Base-by-base conservation (phyloP, 2,888 invertebrate species). In the Tortricodes alternella region DNA sequence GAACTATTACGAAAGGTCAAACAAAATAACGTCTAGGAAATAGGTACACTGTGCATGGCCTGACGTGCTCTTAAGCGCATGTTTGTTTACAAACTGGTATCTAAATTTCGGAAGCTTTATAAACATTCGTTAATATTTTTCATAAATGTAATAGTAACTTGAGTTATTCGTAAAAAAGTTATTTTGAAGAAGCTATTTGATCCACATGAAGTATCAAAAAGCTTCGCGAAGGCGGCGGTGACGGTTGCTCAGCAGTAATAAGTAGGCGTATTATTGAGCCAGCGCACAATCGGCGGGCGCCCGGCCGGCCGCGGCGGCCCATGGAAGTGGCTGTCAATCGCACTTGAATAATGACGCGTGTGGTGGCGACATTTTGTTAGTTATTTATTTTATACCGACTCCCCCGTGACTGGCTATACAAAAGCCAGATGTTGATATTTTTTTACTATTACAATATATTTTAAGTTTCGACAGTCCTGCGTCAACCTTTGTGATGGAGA, bases 381-480 rank as follows among this genome's bases (percentile, higher is more conserved):
- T 86, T 81, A 79, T 80, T 78, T 84, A 85, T 83, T 85, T 82
- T 76, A 80, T 78, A 67, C 64, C 63, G 73, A 82, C 86, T 78
- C 88, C 85, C 86, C 84, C 86, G 86, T 85, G 76, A 72, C 69
- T 68, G 64, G 60, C 50, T 63, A 82, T 74, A 90, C 88, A 89
- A 89, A 81, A 75, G 84, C 89, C 89, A 90, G 89, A 88, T 89
- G 89, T 84, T 86, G 87, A 83, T 83, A 83, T 87, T 89, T 90
- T 89, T 88, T 83, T 74, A 68, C 70, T 67, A 83, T 88, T 83
- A 85, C 83, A 87, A 84, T 83, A 84, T 85, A 88, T 85, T 89
- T 87, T 85, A 78, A 80, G 78, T 84, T 79, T 74, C 73, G 78
- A 77, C 76, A 61, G 69, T 64, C 57, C 41, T 34, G 35, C 52